Evolutionary conservation across 2,797 vertebrate species (phyloP).

Genomic region (Danio aesculapii): DNA sequence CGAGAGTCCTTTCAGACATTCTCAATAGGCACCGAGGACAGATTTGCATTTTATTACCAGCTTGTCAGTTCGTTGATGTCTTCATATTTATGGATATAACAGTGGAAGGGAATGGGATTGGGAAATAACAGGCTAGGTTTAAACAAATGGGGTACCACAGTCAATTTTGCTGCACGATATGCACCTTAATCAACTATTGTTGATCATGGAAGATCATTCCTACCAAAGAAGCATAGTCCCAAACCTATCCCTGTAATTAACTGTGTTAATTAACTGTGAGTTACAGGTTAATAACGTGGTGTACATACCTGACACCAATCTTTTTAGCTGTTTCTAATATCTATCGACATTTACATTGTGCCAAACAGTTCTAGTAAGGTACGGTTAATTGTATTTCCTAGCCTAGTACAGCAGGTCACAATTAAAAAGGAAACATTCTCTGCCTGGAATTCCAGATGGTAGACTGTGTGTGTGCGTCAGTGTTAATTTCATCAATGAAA

Average conservation of each 20-base stretch:
- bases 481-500: too few species aligned
- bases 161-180: not conserved
- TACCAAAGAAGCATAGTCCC: not conserved
- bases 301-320: not conserved
- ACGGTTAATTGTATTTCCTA: too few species aligned
- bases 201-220: not conserved
- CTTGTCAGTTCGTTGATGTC: slow-evolving; percentile 12
- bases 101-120: not conserved
- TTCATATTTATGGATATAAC: slow-evolving; percentile 24
- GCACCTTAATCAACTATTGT: not conserved
- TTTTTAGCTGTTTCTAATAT: too few species aligned
- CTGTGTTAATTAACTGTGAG: not conserved
- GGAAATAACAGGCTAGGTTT: not conserved
- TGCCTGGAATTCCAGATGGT: too few species aligned
- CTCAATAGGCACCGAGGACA: slow-evolving; percentile 10
- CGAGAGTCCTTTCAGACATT: slow-evolving; percentile 2
- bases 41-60: slow-evolving; percentile 26
- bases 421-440: too few species aligned
- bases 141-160: not conserved
- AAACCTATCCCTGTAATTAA: not conserved
- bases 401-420: too few species aligned
- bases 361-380: too few species aligned
- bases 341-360: too few species aligned
- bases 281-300: not conserved
- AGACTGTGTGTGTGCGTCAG: too few species aligned